phyloP scores from a whole-genome alignment of 2,888 invertebrate genomes.

The Caprella mutica region DNA sequence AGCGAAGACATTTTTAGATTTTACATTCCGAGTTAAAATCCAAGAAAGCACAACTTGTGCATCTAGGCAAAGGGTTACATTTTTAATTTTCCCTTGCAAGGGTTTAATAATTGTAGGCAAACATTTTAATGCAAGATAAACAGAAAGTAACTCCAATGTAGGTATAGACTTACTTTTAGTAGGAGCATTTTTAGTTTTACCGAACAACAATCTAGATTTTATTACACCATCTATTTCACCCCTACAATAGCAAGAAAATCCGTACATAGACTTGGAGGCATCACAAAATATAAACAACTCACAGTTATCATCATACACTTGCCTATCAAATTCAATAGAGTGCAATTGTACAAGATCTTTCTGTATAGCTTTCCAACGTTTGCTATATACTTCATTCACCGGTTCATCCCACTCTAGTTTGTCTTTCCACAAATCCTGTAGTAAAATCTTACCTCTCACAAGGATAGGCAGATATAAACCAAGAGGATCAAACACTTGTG shows the following conservation, averaged over 20 bases:
- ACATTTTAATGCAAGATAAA: conserved; percentile 5
- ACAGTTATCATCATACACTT: no score
- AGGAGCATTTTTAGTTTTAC: conserved; percentile 4
- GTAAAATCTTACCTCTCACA: no score
- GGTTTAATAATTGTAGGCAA: neutral
- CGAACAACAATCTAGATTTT: neutral
- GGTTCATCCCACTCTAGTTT: neutral
- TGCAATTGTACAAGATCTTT: neutral
- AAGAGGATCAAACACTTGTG: conserved; percentile 4
- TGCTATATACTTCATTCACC: no score
- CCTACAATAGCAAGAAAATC: neutral
- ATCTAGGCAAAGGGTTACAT: neutral
- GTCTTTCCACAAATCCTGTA: no score
- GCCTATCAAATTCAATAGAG: neutral
- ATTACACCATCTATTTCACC: no score
- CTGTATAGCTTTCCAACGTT: neutral
- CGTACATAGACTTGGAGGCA: neutral
- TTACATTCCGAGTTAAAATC: neutral
- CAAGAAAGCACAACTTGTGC: neutral
- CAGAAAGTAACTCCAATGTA: conserved; percentile 3
- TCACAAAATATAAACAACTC: neutral
- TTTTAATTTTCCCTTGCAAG: neutral
- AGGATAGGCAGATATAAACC: neutral
- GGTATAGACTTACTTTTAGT: neutral
- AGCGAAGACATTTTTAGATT: neutral